These are phyloP conservation scores for Phrynocephalus vlangalii DNA, from an alignment of 2,797 vertebrate genomes.

Conservation along the genomic window DNA sequence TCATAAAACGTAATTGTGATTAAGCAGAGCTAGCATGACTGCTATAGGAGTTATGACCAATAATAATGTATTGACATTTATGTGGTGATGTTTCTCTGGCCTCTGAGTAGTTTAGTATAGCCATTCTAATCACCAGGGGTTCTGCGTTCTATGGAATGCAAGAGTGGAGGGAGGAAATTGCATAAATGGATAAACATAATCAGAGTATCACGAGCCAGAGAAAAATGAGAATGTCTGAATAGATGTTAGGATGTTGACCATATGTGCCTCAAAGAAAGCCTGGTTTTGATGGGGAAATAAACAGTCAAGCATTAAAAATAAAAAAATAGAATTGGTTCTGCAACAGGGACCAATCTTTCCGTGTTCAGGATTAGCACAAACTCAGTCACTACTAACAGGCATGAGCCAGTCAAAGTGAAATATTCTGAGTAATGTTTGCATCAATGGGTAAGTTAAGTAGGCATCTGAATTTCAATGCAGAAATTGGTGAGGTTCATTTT, in stretches of 20 bases:
- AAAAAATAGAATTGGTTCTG: slow-evolving; percentile 46
- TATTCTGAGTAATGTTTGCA: neutral
- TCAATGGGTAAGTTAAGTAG: neutral
- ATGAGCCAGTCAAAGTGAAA: neutral
- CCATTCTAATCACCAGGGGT: slow-evolving; percentile 40
- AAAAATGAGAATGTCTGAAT: slow-evolving; percentile 41
- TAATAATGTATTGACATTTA: slow-evolving; percentile 54
- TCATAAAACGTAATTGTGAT: slow-evolving; percentile 49
- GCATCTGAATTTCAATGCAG: neutral
- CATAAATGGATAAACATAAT: slow-evolving; percentile 33
- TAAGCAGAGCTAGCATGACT: slow-evolving; percentile 51
- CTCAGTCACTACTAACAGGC: no score
- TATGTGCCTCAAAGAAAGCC: slow-evolving; percentile 33
- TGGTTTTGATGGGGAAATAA: slow-evolving; percentile 59
- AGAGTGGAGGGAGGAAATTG: slow-evolving; percentile 15
- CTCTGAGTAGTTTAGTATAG: slow-evolving; percentile 60
- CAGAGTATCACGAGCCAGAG: slow-evolving; percentile 49
- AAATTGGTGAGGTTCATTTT: neutral
- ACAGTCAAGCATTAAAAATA: slow-evolving; percentile 29
- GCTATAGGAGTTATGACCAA: slow-evolving; percentile 52
- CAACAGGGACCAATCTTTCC: neutral
- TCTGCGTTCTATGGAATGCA: slow-evolving; percentile 25
- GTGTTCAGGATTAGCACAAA: neutral
- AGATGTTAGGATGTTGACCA: slow-evolving; percentile 23
- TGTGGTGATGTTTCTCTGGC: slow-evolving; percentile 56